Percentiles rank a stretch among this genome's conserved stretches.
These are phyloP conservation scores for Rhea americana DNA, from an alignment of 2,113 vertebrate species.

Conservation along the genomic window DNA sequence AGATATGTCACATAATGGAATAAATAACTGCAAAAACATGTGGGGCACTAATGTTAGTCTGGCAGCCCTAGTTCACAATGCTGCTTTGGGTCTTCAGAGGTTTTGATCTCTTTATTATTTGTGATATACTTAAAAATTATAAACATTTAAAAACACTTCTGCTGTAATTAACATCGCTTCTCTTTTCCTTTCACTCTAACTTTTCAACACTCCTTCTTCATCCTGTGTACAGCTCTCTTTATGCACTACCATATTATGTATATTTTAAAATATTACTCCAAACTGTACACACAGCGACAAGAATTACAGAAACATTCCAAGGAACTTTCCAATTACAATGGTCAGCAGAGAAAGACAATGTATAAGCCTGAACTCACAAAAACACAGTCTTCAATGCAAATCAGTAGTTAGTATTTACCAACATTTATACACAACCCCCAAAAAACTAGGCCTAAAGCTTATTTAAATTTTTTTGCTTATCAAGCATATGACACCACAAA, in stretches of 20 bases:
- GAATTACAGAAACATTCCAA: not conserved
- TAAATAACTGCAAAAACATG: not conserved
- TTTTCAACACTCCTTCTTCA: not conserved
- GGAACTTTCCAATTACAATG: not conserved
- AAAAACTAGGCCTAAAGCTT: not conserved
- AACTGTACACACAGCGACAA: not conserved
- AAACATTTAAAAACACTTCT: not conserved
- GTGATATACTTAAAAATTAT: not conserved
- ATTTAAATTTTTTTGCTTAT: not conserved
- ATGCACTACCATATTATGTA: not conserved
- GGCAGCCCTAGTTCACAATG: not conserved
- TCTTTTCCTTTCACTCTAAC: not conserved
- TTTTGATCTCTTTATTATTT: not conserved
- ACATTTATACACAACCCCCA: not conserved
- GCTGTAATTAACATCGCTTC: not conserved
- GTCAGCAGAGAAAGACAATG: not conserved
- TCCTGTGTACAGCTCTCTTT: not conserved
- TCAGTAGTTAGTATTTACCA: not conserved
- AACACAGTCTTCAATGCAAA: not conserved
- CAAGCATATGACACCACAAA: not conserved
- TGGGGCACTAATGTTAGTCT: not conserved
- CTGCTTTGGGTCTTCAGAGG: not conserved
- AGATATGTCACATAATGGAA: not conserved
- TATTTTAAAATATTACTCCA: not conserved
- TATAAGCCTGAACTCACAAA: not conserved